Conservation (phyloP, 2,797 vertebrate genomes). For the Loriculus beryllinus region DNA sequence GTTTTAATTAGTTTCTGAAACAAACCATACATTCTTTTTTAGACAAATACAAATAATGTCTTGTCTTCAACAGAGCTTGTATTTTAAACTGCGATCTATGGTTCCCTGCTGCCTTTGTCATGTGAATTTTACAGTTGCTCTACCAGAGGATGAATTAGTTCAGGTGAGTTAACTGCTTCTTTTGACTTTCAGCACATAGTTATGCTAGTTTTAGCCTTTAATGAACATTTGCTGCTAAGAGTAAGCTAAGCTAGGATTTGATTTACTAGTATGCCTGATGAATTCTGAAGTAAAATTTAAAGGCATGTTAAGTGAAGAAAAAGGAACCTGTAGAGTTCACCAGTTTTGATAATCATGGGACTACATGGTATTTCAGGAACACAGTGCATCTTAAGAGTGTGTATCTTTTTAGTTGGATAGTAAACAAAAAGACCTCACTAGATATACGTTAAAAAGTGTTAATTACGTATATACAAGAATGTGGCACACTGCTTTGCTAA, state of each 20-base stretch:
- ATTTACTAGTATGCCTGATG: background rate
- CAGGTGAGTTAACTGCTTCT: constrained; percentile 78
- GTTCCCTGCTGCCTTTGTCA: constrained; percentile 96
- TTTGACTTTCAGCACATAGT: background rate
- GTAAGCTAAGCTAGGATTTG: background rate
- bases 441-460: background rate
- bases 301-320: background rate
- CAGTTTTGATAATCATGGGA: background rate
- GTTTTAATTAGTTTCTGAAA: background rate
- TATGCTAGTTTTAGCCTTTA: background rate
- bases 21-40: background rate
- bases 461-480: background rate
- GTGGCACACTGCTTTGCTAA: background rate
- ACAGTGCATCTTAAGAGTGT: background rate
- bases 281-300: background rate
- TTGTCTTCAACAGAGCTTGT: constrained; percentile 85
- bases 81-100: constrained; percentile 98
- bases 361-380: background rate
- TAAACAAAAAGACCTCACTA: background rate
- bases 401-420: background rate
- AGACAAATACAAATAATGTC: background rate
- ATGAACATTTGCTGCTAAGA: background rate
- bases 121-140: constrained; percentile 94
- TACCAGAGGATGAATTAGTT: constrained; percentile 97
- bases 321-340: background rate